Base-by-base conservation (phyloP, 2,797 vertebrate genomes). In the Onychomys torridus region DNA sequence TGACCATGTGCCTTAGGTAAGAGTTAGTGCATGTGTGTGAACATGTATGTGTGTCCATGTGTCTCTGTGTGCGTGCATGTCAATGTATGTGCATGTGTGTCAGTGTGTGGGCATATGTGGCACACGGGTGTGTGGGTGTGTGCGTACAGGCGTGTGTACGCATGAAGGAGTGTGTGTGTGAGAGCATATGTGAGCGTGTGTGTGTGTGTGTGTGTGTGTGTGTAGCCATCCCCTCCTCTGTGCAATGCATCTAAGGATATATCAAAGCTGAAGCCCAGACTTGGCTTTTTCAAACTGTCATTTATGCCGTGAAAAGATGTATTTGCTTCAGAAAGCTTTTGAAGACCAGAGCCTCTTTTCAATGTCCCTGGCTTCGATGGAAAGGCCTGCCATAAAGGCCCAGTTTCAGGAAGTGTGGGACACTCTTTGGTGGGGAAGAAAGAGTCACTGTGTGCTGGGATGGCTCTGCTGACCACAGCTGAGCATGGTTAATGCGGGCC, bases 381-480 rank as follows among this genome's bases (percentile, higher is more conserved):
- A 40, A 40, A 52, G 57, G 6, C 37, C 34, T 0, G 2, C 34
- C 3, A 10, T 9, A 27, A 63, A 5, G 63, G 27, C 37, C 0
- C 19, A 32, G 77, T 57, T 37, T 40, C n/a, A 0, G 52, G n/a
- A 73, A 55, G 12, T n/a, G 32, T 7, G 4, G 55, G 21, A 34
- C 37, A 8, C 32, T 0, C 21, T 12, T 10, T 0, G 23, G 49
- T 12, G 23, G 40, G 21, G 34, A 57, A 76, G 37, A 69, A 63
- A 52, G 49, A 43, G 32, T 19, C 9, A 2, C n/a, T 85, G n/a
- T 52, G 8, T 23, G 75, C 29, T 27, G 6, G 4, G 14, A 9
- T 17, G 29, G 32, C 16, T 25, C 16, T 16, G 59, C 82, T 21
- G 29, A 32, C 71, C 14, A 59, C 27, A 67, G 85, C 25, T 29